A percentile compares a stretch with the other conserved stretches of the same genome.
Conservation (phyloP, 2,888 invertebrate genomes). For the Acleris cristana region DNA sequence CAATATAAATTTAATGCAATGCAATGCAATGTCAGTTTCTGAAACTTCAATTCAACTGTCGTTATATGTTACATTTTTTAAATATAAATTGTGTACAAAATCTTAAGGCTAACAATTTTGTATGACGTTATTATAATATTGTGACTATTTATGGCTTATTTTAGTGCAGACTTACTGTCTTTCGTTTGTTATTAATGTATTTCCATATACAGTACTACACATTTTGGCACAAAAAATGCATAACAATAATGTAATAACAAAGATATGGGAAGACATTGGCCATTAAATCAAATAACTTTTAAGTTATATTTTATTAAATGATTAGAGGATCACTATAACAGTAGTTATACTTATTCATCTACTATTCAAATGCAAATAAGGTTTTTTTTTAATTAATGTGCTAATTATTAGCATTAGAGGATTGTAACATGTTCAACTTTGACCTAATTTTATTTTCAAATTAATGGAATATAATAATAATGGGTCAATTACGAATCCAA, state of each 20-base stretch:
- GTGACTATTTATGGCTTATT: conserved; percentile 16
- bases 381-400: not conserved
- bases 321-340: conserved; percentile 6
- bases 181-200: conserved; percentile 22
- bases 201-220: conserved; percentile 1
- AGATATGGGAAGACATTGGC: conserved; percentile 14
- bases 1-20: no score
- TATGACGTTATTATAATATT: conserved; percentile 12
- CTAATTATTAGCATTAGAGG: not conserved
- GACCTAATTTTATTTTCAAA: no score
- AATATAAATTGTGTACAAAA: conserved; percentile 33
- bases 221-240: conserved; percentile 23
- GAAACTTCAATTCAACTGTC: conserved; percentile 17
- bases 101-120: conserved; percentile 25
- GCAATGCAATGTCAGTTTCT: no score
- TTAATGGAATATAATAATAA: no score
- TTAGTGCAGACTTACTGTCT: conserved; percentile 33
- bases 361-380: not conserved
- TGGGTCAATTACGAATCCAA: no score
- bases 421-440: not conserved
- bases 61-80: conserved; percentile 17
- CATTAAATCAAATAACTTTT: conserved; percentile 1
- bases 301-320: not conserved
- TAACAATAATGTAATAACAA: conserved; percentile 2
- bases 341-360: not conserved